These are phyloP conservation scores for Monodelphis domestica DNA, from an alignment of 2,797 vertebrate species.

Conservation along the genomic window DNA sequence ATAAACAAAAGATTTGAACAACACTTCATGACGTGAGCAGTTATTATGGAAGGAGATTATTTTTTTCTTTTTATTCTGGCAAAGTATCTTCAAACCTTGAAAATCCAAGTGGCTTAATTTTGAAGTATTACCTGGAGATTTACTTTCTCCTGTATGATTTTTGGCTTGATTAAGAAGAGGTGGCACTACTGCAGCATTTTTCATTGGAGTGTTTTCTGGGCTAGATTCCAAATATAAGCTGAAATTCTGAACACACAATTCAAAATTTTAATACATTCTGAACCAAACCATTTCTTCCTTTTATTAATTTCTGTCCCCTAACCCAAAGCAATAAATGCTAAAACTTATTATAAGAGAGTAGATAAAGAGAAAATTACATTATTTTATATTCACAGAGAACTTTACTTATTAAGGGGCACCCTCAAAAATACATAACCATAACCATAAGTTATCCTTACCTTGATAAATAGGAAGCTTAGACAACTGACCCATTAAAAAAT, in stretches of 20 bases:
- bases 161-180: slow-evolving; percentile 78
- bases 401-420: neutral
- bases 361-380: neutral
- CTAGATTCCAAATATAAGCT: slow-evolving; percentile 82
- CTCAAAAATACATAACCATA: neutral
- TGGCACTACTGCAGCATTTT: slow-evolving; percentile 73
- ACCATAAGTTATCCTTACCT: neutral
- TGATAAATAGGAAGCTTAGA: neutral
- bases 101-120: slow-evolving; percentile 64
- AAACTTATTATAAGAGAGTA: neutral
- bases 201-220: slow-evolving; percentile 82
- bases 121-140: slow-evolving; percentile 83
- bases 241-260: slow-evolving; percentile 81
- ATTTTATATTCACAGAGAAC: neutral
- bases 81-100: slow-evolving; percentile 36
- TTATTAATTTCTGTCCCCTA: slow-evolving; percentile 7
- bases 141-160: slow-evolving; percentile 79
- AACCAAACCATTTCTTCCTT: slow-evolving; percentile 7
- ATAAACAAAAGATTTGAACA: slow-evolving; percentile 31
- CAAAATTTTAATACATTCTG: slow-evolving; percentile 62
- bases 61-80: slow-evolving; percentile 32
- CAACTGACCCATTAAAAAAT: neutral
- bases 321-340: neutral
- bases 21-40: slow-evolving; percentile 36
- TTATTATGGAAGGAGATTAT: slow-evolving; percentile 26